A percentile compares a stretch with the other conserved stretches of the same genome.
Conservation (phyloP, 1,140 invertebrate species). For the Scaptodrosophila lebanonensis region DNA sequence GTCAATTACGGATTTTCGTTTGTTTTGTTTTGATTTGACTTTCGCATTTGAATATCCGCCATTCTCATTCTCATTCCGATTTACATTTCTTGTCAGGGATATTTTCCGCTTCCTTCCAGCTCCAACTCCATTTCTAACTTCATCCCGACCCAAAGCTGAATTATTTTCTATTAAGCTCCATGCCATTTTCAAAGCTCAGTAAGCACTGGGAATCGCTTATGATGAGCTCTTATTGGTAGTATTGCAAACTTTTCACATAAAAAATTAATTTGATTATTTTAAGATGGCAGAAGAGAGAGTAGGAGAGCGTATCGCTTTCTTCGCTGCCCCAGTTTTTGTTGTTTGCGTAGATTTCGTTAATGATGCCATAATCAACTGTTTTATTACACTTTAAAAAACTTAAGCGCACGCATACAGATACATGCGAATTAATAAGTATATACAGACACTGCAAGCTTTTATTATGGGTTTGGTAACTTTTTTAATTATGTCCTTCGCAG, state of each 20-base stretch:
- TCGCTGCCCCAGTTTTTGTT: no score
- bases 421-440: neutral
- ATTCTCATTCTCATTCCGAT: conserved; percentile 29
- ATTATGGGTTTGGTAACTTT: conserved; percentile 39
- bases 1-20: conserved; percentile 68
- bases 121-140: neutral
- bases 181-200: conserved; percentile 26
- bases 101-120: conserved; percentile 23
- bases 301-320: no score
- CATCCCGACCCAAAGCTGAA: neutral
- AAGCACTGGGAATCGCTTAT: conserved; percentile 32
- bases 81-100: conserved; percentile 41
- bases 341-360: conserved; percentile 59
- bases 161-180: conserved; percentile 30
- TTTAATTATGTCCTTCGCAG: conserved; percentile 49
- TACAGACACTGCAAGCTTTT: conserved; percentile 7
- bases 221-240: conserved; percentile 61
- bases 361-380: conserved; percentile 71
- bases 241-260: conserved; percentile 67
- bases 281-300: no score
- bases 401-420: conserved; percentile 31
- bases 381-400: conserved; percentile 68
- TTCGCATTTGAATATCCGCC: conserved; percentile 61
- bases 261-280: conserved; percentile 73
- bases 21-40: conserved; percentile 70